Evolutionary conservation across 2,797 vertebrate genomes (phyloP).

Genomic region (Leontopithecus rosalia): DNA sequence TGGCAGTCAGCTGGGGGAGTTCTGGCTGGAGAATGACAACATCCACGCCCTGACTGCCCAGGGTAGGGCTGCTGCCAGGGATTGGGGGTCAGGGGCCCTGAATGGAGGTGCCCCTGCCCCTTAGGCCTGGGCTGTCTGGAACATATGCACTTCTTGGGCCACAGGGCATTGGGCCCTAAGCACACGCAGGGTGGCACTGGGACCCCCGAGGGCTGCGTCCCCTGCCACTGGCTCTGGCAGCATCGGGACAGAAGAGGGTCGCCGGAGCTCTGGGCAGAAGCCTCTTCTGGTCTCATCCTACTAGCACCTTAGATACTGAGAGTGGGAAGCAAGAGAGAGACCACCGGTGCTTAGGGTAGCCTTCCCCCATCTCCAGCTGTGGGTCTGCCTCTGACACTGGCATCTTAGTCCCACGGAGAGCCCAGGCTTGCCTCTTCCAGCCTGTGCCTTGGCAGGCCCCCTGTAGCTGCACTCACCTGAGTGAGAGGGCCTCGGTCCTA

Average conservation of each 20-base stretch:
- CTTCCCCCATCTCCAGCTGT: rapidly evolving
- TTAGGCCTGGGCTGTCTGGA: rapidly evolving
- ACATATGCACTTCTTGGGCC: not conserved
- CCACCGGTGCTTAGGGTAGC: not conserved
- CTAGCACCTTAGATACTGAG: not conserved
- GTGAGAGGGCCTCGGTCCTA: not conserved
- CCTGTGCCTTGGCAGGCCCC: no score
- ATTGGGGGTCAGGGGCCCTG: rapidly evolving
- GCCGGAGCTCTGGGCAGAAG: no score
- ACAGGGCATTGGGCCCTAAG: not conserved
- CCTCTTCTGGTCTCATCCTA: not conserved
- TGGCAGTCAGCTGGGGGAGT: conserved; percentile 77
- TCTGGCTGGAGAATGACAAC: conserved; percentile 83
- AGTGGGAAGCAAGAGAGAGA: not conserved
- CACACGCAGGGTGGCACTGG: not conserved
- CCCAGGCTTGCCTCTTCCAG: rapidly evolving
- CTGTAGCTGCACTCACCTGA: rapidly evolving
- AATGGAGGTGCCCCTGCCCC: not conserved
- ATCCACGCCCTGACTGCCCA: conserved; percentile 56
- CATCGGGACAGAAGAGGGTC: not conserved
- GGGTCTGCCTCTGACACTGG: not conserved
- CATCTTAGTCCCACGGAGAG: no score
- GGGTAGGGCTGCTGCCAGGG: not conserved
- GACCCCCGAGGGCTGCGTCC: rapidly evolving
- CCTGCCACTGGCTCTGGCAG: rapidly evolving